Conservation (phyloP, 2,888 invertebrate genomes). For the Epirrhoe tristata region DNA sequence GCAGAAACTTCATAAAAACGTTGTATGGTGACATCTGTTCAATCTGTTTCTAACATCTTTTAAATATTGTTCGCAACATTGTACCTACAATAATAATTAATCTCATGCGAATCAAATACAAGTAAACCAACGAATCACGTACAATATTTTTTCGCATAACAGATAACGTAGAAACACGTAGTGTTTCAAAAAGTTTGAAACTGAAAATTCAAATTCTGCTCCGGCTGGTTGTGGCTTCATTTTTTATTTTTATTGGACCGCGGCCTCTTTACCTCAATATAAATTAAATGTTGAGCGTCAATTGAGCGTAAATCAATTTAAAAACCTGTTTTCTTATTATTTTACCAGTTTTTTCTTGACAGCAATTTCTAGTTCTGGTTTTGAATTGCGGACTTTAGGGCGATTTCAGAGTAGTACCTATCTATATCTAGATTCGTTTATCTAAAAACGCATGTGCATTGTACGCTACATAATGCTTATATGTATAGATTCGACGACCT, state of each 20-base stretch:
- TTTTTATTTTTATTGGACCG: conserved; percentile 9
- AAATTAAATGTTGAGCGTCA: neutral
- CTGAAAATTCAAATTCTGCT: conserved; percentile 14
- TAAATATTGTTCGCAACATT: too few species aligned
- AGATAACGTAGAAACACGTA: neutral
- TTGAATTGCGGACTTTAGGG: too few species aligned
- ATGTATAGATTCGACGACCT: too few species aligned
- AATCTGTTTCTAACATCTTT: neutral
- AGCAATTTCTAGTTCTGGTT: neutral
- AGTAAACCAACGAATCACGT: too few species aligned
- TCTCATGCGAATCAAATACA: too few species aligned
- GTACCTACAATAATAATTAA: too few species aligned
- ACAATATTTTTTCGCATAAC: neutral
- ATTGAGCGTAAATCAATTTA: neutral
- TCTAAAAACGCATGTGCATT: neutral
- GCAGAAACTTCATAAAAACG: neutral
- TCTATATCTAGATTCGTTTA: neutral
- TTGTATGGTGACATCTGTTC: too few species aligned
- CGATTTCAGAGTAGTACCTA: neutral
- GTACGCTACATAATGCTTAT: too few species aligned
- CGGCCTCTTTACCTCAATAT: neutral
- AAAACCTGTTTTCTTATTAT: neutral
- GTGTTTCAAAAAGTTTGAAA: neutral
- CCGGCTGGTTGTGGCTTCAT: neutral
- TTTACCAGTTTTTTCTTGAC: neutral